phyloP scores from a whole-genome alignment of 2,797 vertebrate species.

The Lacerta agilis region DNA sequence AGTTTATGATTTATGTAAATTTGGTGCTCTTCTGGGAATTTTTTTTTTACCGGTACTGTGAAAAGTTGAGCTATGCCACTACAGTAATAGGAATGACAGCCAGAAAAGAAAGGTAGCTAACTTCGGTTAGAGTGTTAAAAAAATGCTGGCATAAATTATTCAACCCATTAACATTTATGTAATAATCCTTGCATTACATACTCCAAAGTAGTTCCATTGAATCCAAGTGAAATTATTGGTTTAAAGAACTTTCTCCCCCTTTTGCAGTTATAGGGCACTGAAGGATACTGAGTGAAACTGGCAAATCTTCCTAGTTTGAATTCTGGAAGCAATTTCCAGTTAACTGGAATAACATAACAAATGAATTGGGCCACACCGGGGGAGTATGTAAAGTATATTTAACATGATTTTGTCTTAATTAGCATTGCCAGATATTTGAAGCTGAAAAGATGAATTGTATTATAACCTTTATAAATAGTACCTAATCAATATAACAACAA shows the following conservation, averaged over 20 bases:
- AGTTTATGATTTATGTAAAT: no score
- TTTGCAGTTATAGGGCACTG: slow-evolving; percentile 16
- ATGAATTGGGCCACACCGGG: neutral
- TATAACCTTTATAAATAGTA: slow-evolving; percentile 44
- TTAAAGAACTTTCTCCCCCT: neutral
- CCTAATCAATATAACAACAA: slow-evolving; percentile 43
- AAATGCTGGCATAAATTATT: neutral
- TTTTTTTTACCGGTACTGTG: no score
- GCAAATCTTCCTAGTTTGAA: neutral
- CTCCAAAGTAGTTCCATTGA: neutral
- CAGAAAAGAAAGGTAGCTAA: neutral
- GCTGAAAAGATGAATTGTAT: slow-evolving; percentile 27
- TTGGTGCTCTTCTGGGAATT: no score
- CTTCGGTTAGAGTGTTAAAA: neutral
- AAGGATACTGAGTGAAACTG: neutral
- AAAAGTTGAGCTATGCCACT: no score
- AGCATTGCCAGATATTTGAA: slow-evolving; percentile 2
- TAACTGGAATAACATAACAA: slow-evolving; percentile 6
- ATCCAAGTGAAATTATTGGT: neutral
- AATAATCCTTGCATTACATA: neutral
- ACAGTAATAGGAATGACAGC: neutral
- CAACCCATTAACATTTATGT: neutral
- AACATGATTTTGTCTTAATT: slow-evolving; percentile 38
- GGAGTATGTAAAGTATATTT: neutral
- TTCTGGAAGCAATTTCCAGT: neutral